Base-by-base conservation (phyloP, 2,888 invertebrate genomes). In the Acanthosepion lycidas region DNA sequence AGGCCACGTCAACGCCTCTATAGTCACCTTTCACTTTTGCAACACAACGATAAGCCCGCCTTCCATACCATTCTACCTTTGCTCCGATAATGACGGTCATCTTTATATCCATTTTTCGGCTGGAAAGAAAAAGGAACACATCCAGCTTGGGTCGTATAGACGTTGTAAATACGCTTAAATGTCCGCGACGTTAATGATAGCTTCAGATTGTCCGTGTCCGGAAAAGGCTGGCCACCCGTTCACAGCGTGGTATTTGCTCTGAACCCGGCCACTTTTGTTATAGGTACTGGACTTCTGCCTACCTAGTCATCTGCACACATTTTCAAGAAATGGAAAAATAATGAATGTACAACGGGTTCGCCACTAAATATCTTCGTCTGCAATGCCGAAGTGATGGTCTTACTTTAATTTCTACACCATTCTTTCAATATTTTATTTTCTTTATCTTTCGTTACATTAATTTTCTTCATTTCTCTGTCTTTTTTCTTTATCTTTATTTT, bases 121-220 rank as follows among this genome's bases (percentile, higher is more conserved):
- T n/a, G n/a, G 78, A 33, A n/a, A n/a, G 78, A 18, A n/a, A 42
- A n/a, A n/a, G 78, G 15, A 15, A 78, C 5, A n/a, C n/a, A 12
- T 5, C 78, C n/a, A n/a, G n/a, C 23, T 23, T 33, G 78, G 12
- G 78, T n/a, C n/a, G n/a, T 78, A 15, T 33, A 78, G 78, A n/a
- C 33, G n/a, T 2, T n/a, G n/a, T 78, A 78, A 78, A 78, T 78
- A 78, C 9, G 78, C 33, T 18, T 12, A n/a, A 78, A 78, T n/a
- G 33, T 2, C n/a, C 78, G 78, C 78, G n/a, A 78, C n/a, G 18
- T 78, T 78, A 78, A 78, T 78, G n/a, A 78, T 78, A 78, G 78
- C n/a, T 78, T 78, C 78, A 78, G 78, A 78, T 78, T 78, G 78
- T 78, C 78, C 78, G 12, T 78, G 78, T 78, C 78, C 78, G 78